Evolutionary conservation across 2,113 vertebrate genomes (phyloP), one percentile per base, ranked within the genome.

Genomic region (Etia nguti): DNA sequence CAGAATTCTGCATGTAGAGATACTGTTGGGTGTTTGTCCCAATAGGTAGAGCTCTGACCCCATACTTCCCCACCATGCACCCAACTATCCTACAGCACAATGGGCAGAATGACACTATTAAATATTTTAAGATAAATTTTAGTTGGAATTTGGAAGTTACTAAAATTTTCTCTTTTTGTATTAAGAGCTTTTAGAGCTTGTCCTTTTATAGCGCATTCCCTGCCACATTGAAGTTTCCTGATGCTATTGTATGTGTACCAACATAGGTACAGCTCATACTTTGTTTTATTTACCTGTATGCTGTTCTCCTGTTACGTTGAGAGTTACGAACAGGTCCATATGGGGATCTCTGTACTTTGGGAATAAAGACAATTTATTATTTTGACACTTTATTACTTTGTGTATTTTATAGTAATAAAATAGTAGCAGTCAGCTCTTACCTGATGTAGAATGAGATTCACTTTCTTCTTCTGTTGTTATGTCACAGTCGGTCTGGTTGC

Each of bases 211-310:
- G 36, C 24, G 62, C n/a, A 22, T 68, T 68, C 22, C n/a, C 62
- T 41, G 62, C 4, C n/a, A 70, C 43, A 24, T 70, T 20, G 48
- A 52, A 9, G 48, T 50, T 46, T 70, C 13, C 68, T 73, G 13
- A 46, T 16, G 41, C 22, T 26, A 18, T 26, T 46, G 41, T 46
- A 13, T 43, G 9, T 73, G 22, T 43, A 43, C 65, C 43, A 43
- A 73, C 13, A 26, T 46, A 73, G 13, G 2, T 46, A 26, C 24
- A 48, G 41, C 15, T 8, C 15, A 29, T 29, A 29, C 41, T 48
- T 46, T 75, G 16, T 29, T 75, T 0, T 75, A 48, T 29, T 75
- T 87, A 96, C 96, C 95, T 93, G 82, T 41, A 65, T 22, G 59
- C 54, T 60, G 86, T 62, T 89, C 52, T 92, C 77, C 81, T 92